phyloP scores from a whole-genome alignment of 2,888 invertebrate genomes.

The Fragum whitleyi region DNA sequence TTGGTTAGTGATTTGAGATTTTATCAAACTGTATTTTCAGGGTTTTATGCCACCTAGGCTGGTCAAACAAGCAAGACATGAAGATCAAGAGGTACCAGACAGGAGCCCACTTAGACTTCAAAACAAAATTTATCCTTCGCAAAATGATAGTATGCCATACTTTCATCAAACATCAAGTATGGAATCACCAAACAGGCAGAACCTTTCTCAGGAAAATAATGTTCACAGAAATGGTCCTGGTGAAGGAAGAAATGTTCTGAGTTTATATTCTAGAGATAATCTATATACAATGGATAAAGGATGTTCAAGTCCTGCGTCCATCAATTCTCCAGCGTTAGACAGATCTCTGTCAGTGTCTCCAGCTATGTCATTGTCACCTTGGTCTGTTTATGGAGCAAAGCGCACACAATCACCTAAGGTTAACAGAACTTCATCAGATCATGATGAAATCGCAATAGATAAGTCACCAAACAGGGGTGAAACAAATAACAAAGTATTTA shows the following conservation, averaged over 20 bases:
- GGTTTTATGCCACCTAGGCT: constrained; percentile 76
- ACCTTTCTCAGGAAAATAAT: neutral
- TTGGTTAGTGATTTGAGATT: too few relatives aligned
- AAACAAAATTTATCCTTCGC: constrained; percentile 4
- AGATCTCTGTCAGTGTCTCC: neutral
- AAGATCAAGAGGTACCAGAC: constrained; percentile 1
- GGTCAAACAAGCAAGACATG: constrained; percentile 51
- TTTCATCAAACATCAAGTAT: neutral
- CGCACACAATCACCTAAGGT: neutral
- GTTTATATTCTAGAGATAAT: neutral
- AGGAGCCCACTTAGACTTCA: neutral
- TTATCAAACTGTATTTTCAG: too few relatives aligned
- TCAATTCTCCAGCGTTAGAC: neutral
- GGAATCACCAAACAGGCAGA: neutral
- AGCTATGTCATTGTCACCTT: constrained; percentile 42
- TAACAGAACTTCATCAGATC: too few relatives aligned
- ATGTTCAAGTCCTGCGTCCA: neutral
- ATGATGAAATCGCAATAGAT: too few relatives aligned
- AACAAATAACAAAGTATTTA: too few relatives aligned
- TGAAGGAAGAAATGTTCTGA: neutral
- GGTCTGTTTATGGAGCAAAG: constrained; percentile 65
- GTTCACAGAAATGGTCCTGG: neutral
- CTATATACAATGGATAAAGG: neutral
- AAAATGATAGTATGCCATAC: neutral
- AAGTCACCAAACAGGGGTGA: too few relatives aligned